Evolutionary conservation across 2,113 vertebrate species (phyloP), one percentile per base, ranked within the genome.

Genomic region (human): DNA sequence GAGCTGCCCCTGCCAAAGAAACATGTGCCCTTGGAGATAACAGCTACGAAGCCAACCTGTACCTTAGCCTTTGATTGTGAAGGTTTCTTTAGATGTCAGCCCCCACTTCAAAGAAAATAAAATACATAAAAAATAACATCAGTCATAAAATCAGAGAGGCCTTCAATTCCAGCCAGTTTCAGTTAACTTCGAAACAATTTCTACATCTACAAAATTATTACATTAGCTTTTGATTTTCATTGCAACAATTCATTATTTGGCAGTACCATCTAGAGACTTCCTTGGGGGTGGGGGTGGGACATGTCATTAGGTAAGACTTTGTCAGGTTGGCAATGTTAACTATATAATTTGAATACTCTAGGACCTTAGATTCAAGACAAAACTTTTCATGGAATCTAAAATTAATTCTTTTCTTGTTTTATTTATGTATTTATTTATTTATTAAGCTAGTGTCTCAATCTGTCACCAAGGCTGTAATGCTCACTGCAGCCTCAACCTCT

Each of bases 141-240:
- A 50, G 27, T 72, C 55, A 75, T 59, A 79, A 32, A 40, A 16
- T 86, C 73, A 90, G 55, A 82, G 66, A 86, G n/a, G 16, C 11
- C 75, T 94, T 78, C 70, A 23, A 13, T 93, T 96, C 35, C 8
- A 86, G 57, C 23, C 48, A 64, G 73, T 59, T 82, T 38, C 20
- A 83, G n/a, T 35, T 93, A 93, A 81, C 22, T 97, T 76, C 76
- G 48, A 80, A 95, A 97, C 10, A 59, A 59, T 86, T 89, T 91
- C 30, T 86, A 73, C 89, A 89, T 50, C 45, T 96, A 66, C 32
- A 10, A 10, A 68, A 80, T 38, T 27, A 55, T 61, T 45, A 85
- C 55, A 30, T 79, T 82, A 38, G 43, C 52, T 40, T 72, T 76
- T 48, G 43, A 64, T 84, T 94, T 89, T 78, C 27, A 89, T 30